Evolutionary conservation across 2,888 invertebrate species (phyloP), one percentile per base, ranked within the genome.

Genomic region (Tenthredo livida): DNA sequence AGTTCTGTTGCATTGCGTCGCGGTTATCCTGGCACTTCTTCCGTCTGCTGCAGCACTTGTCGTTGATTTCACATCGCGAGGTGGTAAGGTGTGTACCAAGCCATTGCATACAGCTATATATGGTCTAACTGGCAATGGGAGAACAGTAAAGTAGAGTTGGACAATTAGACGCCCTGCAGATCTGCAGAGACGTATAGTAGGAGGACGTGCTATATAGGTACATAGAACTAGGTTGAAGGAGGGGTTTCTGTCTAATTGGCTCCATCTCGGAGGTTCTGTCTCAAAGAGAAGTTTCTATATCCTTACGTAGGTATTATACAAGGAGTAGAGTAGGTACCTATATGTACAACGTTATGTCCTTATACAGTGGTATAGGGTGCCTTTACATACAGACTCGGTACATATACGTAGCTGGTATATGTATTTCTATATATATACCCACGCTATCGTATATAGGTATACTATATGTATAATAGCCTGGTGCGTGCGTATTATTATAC

Each of bases 231-330:
- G 73, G 21, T n/a, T 73, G 85, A 86, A 87, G 86, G 12, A 87
- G 88, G 89, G 89, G 90, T 88, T 89, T 87, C 89, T 88, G 89
- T 89, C 90, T 91, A 91, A 91, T 91, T 91, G 91, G 91, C 90
- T 89, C 88, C 89, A 90, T 90, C 89, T 87, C 87, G 87, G 87
- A 88, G 86, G 43, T 73, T 88, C 86, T 85, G 86, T 87, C 90
- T 90, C 91, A 87, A 90, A 90, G 89, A 70, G 78, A 87, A 84
- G 84, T 84, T 75, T 73, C 83, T 61, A 82, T 50, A 43, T 77
- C 29, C 50, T 50, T 50, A 54, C n/a, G 77, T 54, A 77, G 50
- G 37, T 54, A 29, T 77, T n/a, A 40, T 47, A 43, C 40, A n/a
- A 33, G n/a, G 29, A 25, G 29, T 1, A 10, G 10, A n/a, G n/a